Evolutionary conservation across 2,797 vertebrate species (phyloP), one percentile per base, ranked within the genome.

Genomic region (Bradypodion pumilum): DNA sequence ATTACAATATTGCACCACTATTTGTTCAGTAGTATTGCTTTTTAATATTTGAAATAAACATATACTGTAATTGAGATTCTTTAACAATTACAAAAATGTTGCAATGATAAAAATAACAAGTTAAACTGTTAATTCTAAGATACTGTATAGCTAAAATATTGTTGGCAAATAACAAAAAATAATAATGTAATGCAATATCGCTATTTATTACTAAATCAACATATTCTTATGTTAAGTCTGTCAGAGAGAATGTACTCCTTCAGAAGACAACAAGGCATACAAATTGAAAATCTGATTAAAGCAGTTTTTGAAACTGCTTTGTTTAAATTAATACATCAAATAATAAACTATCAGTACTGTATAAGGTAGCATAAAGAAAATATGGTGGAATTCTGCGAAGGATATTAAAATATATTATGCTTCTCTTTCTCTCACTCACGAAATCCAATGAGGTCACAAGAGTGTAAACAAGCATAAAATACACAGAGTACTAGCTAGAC

Each of bases 371-470:
- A 27, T 29, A 73, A 78, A 59, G 83, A 66, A 92, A 73, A 81
- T 52, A 52, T 0, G 1, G 78, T 74, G 87, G 74, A 86, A 80
- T 5, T 0, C 0, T 32, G 74, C 66, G 72, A 7, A 87, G 84
- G 79, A 80, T 69, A 42, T 2, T 8, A 84, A 74, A 65, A 5
- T 76, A 29, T 60, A 69, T 72, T 23, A 74, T n/a, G n/a, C n/a
- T n/a, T n/a, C n/a, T 82, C 90, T 82, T 16, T 5, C 2, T 81
- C n/a, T 29, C 88, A 27, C 35, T 52, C 83, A 63, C 25, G 23
- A 76, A 82, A 89, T 86, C 89, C 87, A 89, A 66, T 66, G 19
- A 21, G 83, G 90, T 69, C 65, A 90, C 35, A 82, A 84, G 75
- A 86, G 82, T 25, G 25, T 83, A 88, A 87, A 90, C 84, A 49